Evolutionary conservation across 1,140 invertebrate species (phyloP), one percentile per base, ranked within the genome.

Genomic region (Acromyrmex heyeri): DNA sequence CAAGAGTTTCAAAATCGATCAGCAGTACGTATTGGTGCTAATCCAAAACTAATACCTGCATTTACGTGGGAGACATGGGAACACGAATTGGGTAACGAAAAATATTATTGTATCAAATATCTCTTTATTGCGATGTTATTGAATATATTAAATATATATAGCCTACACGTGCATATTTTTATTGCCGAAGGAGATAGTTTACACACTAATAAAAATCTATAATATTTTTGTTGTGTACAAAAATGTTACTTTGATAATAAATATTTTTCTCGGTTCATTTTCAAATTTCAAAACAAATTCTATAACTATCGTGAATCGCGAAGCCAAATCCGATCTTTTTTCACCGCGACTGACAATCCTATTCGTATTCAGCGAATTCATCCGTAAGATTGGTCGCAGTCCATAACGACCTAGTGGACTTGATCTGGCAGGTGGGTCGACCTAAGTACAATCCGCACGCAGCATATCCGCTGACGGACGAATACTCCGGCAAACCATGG

Each of bases 321-420:
- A 82, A 48, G 18, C 24, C 14, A 30, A 82, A 8, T 61, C 8
- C n/a, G n/a, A 34, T 27, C 4, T 30, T 70, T 10, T 61, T 48
- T 70, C 44, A 65, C 8, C 38, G 0, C 24, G 1, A 61, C 67
- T 90, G 79, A 90, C 61, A 27, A 76, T 62, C 48, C 62, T 87
- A 72, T 88, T 87, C 57, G 53, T 91, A 67, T 90, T 34, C 86
- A 88, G 95, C 94, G 1, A 95, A 96, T 78, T 95, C 95, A 12
- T 93, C 96, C 0, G 94, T 96, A 88, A 92, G 95, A 73, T 94
- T 99, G 53, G 95, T 97, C 5, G 96, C 96, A 34, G 96, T 98
- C 18, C 95, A 95, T 44, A 96, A 96, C 48, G 98, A 98, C 92
- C 94, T 99, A 76, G 95, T 99, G 3, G 98, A 99, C 93, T 92